Conservation (phyloP, 2,888 invertebrate species). For the Acronicta psi region DNA sequence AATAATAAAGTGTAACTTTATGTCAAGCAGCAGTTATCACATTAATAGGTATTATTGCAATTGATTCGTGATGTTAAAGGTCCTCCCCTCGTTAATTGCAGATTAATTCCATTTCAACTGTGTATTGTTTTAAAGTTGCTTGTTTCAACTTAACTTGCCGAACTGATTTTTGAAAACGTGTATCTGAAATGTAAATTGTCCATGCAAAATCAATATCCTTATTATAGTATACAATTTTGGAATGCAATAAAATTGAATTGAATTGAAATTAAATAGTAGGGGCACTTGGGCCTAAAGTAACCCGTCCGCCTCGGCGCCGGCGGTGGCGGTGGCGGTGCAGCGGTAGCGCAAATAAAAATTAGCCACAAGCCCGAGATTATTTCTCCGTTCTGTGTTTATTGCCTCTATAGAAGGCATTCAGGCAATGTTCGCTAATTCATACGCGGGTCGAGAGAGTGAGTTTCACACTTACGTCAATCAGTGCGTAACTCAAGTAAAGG, state of each 20-base stretch:
- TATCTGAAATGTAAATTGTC: not conserved
- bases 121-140: not conserved
- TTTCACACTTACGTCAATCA: slow-evolving; percentile 84
- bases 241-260: not conserved
- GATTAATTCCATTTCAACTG: too few species aligned
- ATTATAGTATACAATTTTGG: too few species aligned
- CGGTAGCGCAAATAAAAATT: slow-evolving; percentile 64
- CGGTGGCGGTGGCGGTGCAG: slow-evolving; percentile 1
- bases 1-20: slow-evolving; percentile 9
- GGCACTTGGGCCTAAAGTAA: slow-evolving; percentile 15
- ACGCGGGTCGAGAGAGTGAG: slow-evolving; percentile 77
- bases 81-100: not conserved
- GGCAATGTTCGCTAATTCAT: slow-evolving; percentile 71
- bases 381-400: slow-evolving; percentile 74
- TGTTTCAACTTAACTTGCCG: too few species aligned
- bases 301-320: slow-evolving; percentile 10
- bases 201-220: too few species aligned
- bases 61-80: not conserved
- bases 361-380: slow-evolving; percentile 62
- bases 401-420: slow-evolving; percentile 82
- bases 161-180: not conserved
- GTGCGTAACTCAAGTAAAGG: slow-evolving; percentile 78
- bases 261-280: not conserved
- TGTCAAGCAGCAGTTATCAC: not conserved
- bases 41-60: not conserved